A percentile compares a stretch with the other conserved stretches of the same genome.
Evolutionary conservation across 53 echinoderm and acorn worm species (phyloP).

Genomic region (Echinometra lucunter): DNA sequence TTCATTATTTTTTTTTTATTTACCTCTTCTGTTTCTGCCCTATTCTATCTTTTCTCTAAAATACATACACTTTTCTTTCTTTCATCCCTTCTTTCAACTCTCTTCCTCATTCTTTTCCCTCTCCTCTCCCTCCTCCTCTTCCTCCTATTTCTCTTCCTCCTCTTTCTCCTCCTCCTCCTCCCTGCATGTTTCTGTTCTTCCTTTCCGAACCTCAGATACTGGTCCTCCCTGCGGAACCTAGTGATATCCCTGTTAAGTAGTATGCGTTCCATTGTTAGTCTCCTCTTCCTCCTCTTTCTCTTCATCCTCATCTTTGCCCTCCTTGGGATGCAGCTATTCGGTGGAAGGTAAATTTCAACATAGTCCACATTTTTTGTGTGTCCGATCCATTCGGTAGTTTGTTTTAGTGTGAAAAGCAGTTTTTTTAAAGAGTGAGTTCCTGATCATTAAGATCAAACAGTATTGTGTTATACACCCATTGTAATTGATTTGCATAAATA

Average conservation of each 20-base stretch:
- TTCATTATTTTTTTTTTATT: background rate
- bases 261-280: constrained; percentile 99
- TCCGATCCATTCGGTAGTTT: constrained; percentile 30
- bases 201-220: constrained; percentile 80
- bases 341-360: constrained; percentile 91
- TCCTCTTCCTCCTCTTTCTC: constrained; percentile 98
- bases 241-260: constrained; percentile 97
- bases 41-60: background rate
- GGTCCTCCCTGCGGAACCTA: constrained; percentile 97
- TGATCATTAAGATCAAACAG: background rate
- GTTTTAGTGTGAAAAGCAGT: constrained; percentile 26
- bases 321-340: constrained; percentile 99
- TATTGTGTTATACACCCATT: background rate
- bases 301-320: constrained; percentile 99
- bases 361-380: background rate
- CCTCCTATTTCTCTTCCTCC: background rate
- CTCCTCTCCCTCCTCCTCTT: background rate
- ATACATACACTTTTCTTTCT: background rate
- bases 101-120: background rate
- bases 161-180: background rate
- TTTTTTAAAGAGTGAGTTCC: background rate
- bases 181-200: background rate
- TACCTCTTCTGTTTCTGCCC: background rate
- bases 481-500: background rate
- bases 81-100: background rate